Evolutionary conservation across 2,888 invertebrate genomes (phyloP), one percentile per base, ranked within the genome.

Genomic region (Drosophila greeni): DNA sequence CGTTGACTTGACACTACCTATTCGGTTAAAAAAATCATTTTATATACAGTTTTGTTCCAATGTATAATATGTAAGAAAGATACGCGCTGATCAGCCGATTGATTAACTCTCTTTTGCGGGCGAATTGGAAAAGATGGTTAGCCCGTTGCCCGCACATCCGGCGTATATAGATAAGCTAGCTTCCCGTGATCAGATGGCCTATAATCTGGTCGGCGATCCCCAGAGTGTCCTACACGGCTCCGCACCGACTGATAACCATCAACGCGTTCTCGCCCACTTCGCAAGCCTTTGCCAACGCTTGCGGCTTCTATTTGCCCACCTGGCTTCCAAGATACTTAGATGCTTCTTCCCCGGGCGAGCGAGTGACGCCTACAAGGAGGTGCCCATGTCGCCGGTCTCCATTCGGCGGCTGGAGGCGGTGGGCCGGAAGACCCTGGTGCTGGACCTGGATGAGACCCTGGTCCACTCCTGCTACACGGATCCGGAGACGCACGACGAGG

Each of bases 401-500:
- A 7, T 4, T 5, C 8, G 3, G 0, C 51, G 20, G 1, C 39
- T 79, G n/a, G 18, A 34, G 8, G 4, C 1, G 0, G 60, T 70
- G 6, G 14, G 33, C 0, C 71, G 82, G 1, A 80, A 80, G 51
- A 75, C 69, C 0, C 43, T 80, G 2, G 52, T 80, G 1, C 58
- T 80, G 0, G 80, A 80, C 60, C 45, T 80, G n/a, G 80, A 80
- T 29, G 80, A 80, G 51, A 80, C 80, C 0, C 70, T 80, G 8
- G 64, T 80, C 5, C 80, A 80, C 26, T 74, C 82, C 0, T 77
- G 77, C 20, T 82, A 80, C 51, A 8, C 36, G 0, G 77, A 82
- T 42, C 72, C 82, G 8, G 74, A 70, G 0, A 58, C 74, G 2
- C 47, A 62, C 3, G 53, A 58, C 6, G 5, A 24, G 1, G 14